Evolutionary conservation across 2,888 invertebrate species (phyloP), one percentile per base, ranked within the genome.

Genomic region (Azorinus chamasolen): DNA sequence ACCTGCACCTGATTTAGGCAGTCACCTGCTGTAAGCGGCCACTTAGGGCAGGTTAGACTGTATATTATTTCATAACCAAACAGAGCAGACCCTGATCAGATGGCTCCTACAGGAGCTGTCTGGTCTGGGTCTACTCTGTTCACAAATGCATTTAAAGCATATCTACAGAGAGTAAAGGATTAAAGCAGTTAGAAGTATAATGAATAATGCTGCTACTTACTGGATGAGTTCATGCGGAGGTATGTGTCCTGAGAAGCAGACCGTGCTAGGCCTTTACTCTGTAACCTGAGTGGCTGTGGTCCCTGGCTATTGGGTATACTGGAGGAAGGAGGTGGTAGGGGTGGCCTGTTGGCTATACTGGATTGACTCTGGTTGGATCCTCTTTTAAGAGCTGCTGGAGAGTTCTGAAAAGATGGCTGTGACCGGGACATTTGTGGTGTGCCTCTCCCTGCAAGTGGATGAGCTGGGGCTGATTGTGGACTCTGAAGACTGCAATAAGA

Each of bases 311-410:
- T 4, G 4, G 10, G 4, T 41, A 57, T 63, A 22, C 53, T 62
- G 24, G 57, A 37, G 12, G 63, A 37, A 8, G 75, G 64, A 6
- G 80, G 72, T 25, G 85, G 84, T 3, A 85, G 85, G 14, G 87
- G 88, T 32, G 86, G 85, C 25, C 86, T 63, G n/a, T 79, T 78
- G 10, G 81, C 70, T 20, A 86, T 27, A 55, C 66, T 75, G 2
- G 70, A 46, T 20, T 74, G 79, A 48, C 61, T 75, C 55, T 59
- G 72, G 59, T 57, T 57, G 48, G 77, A 74, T 32, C 74, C 77
- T 39, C 63, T 25, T 18, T 73, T 50, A 14, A 48, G 66, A 1
- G 41, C 6, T 20, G 53, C n/a, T 22, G 77, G 68, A 3, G 51
- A 61, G 46, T 70, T 55, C 41, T 48, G 63, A 48, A 71, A 64